Evolutionary conservation across 53 echinoderm and acorn worm species (phyloP), one percentile per base, ranked within the genome.

Genomic region (Crossaster papposus): DNA sequence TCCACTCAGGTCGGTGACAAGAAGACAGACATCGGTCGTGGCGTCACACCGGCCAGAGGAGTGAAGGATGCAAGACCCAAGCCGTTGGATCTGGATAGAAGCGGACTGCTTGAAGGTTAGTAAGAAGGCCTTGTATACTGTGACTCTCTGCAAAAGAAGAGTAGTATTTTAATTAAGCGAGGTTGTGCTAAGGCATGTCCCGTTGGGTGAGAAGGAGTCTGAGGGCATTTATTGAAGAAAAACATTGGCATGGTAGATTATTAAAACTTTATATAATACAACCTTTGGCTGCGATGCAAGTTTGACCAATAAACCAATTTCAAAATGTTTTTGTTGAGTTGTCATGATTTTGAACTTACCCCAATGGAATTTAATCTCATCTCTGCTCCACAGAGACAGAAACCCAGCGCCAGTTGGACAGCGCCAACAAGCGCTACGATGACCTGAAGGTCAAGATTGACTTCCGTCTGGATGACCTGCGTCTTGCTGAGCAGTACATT

Each of bases 401-500:
- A 15, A 96, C 96, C 30, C 91, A 97, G 80, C 92, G 92, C 34
- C 95, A 97, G 52, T 91, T 97, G 44, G 78, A 91, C 32, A 92
- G 89, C n/a, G 92, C 94, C 90, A 95, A 97, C 91, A 76, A 83
- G 22, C 95, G 97, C 83, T 97, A 97, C 55, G 93, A 95, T 8
- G 95, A 95, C 72, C 94, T 97, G 70, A 78, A 91, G 75, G 74
- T 89, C 37, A 64, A 92, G 72, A 79, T 94, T 52, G 75, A 94
- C 85, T 74, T 79, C 83, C 91, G 94, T 30, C 54, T 93, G 28
- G 94, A 96, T 24, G 96, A 96, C 79, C 92, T 96, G 51, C 91
- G 92, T 51, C 92, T 96, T 77, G 95, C 91, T 64, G 90, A 95
- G 81, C 96, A 99, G 90, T 94, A 93, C 93, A 94, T 99, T 20